These are phyloP conservation scores for Epizoanthus rinbou DNA, from an alignment of 92 coral and sea anemone species.

Conservation along the genomic window DNA sequence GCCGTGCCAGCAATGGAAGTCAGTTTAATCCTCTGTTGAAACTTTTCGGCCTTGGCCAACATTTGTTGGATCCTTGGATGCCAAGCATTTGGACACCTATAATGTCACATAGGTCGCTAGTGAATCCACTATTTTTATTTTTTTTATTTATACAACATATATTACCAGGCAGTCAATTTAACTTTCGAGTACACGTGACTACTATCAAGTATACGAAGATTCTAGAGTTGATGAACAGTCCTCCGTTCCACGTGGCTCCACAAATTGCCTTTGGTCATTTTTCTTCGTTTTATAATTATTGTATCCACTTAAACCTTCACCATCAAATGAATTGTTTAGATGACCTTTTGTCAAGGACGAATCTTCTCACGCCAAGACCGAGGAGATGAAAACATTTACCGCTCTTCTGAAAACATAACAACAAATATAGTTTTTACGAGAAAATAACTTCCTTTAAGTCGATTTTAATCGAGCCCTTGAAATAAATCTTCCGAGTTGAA, in stretches of 20 bases:
- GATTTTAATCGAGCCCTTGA: slow-evolving; percentile 35
- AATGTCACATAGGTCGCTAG: too few relatives aligned
- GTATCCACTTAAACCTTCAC: not conserved
- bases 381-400: slow-evolving; percentile 8
- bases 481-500: not conserved
- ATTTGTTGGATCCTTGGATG: too few relatives aligned
- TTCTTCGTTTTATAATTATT: slow-evolving; percentile 16
- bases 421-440: slow-evolving; percentile 19
- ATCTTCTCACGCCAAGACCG: too few relatives aligned
- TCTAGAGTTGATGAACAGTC: not conserved
- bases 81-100: too few relatives aligned
- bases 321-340: not conserved
- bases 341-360: not conserved
- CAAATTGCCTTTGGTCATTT: slow-evolving; percentile 11
- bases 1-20: too few relatives aligned
- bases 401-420: slow-evolving; percentile 12
- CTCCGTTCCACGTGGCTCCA: not conserved
- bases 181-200: not conserved
- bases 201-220: too few relatives aligned
- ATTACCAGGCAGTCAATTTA: not conserved
- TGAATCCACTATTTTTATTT: too few relatives aligned
- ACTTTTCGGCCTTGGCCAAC: too few relatives aligned
- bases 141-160: too few relatives aligned
- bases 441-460: slow-evolving; percentile 19
- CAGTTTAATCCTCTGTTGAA: too few relatives aligned